Percentiles rank a stretch among this genome's conserved stretches.
These are phyloP conservation scores for Anguilla pacifica DNA, from an alignment of 2,797 vertebrate genomes.

Conservation along the genomic window DNA sequence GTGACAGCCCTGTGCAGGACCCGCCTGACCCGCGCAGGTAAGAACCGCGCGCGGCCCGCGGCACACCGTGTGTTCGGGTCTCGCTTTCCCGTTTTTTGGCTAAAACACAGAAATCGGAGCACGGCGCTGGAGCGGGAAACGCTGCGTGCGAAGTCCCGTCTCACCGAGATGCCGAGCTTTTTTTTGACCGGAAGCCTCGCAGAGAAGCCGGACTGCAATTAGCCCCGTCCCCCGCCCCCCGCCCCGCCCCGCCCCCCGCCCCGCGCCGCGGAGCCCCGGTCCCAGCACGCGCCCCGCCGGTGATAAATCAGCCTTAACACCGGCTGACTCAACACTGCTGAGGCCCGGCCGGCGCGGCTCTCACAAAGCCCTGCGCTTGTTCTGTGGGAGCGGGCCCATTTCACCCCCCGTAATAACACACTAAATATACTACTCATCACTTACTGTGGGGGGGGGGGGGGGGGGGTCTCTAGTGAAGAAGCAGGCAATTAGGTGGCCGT, in stretches of 20 bases:
- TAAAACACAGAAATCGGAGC: neutral
- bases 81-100: neutral
- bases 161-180: neutral
- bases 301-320: neutral
- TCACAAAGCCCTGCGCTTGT: neutral
- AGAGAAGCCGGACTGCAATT: neutral
- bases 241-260: neutral
- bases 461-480: neutral
- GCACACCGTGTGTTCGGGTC: neutral
- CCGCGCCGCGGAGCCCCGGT: neutral
- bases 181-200: neutral
- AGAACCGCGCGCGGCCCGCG: neutral
- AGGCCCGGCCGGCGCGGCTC: neutral
- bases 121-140: neutral
- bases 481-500: neutral
- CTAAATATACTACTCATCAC: neutral
- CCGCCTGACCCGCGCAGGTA: neutral
- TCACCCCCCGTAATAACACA: neutral
- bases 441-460: neutral
- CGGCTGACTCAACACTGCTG: neutral
- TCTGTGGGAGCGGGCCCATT: neutral
- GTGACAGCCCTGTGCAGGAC: neutral
- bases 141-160: neutral
- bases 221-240: neutral
- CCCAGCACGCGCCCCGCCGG: neutral